These are phyloP conservation scores for Teinopalpus imperialis DNA, from an alignment of 2,888 invertebrate species.

Conservation along the genomic window DNA sequence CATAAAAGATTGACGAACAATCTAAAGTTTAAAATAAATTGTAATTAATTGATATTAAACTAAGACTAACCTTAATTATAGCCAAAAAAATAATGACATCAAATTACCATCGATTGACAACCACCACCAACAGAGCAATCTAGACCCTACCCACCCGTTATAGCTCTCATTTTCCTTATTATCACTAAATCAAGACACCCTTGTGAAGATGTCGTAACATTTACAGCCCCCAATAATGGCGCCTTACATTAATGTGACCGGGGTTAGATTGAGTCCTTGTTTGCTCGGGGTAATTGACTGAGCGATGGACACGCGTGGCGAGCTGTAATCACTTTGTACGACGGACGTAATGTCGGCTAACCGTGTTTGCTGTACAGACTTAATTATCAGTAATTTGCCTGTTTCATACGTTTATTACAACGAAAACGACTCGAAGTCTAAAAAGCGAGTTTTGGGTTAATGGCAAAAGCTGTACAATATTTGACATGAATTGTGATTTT, in stretches of 20 bases:
- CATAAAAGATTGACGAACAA: too few relatives aligned
- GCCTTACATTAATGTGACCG: constrained; percentile 18
- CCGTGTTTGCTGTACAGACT: constrained; percentile 2
- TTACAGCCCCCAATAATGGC: constrained; percentile 26
- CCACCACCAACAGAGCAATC: constrained; percentile 1
- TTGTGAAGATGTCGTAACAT: constrained; percentile 27
- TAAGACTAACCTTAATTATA: too few relatives aligned
- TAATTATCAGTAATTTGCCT: constrained; percentile 17
- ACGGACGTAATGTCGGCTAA: constrained; percentile 3
- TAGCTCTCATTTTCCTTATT: constrained; percentile 22
- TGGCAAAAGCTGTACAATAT: too few relatives aligned
- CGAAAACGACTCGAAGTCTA: too few relatives aligned
- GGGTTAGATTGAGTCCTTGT: constrained; percentile 32
- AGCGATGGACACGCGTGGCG: constrained; percentile 28
- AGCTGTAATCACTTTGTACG: constrained; percentile 12
- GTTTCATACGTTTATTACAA: too few relatives aligned
- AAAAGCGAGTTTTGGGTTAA: too few relatives aligned
- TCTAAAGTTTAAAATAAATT: too few relatives aligned
- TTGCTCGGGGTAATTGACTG: constrained; percentile 35
- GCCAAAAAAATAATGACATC: too few relatives aligned
- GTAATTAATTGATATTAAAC: too few relatives aligned
- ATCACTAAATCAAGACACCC: constrained; percentile 6
- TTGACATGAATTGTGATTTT: too few relatives aligned
- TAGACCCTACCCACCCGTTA: constrained; percentile 7
- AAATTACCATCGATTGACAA: too few relatives aligned